Base-by-base conservation (phyloP, 2,113 vertebrate genomes). In the Trichechus manatus region DNA sequence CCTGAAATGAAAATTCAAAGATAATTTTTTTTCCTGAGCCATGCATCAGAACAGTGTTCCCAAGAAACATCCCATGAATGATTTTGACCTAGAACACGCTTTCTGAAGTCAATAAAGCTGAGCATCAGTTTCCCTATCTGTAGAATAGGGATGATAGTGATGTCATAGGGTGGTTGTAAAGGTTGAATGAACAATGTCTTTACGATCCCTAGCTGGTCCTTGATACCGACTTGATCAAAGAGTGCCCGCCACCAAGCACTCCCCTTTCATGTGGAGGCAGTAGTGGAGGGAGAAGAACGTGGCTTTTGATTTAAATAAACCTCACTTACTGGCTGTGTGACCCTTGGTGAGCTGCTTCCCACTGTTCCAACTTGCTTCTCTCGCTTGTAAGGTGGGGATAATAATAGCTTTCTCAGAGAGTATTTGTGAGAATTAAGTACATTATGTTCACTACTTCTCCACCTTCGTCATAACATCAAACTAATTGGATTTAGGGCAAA, bases 1-100 rank as follows among this genome's bases (percentile, higher is more conserved):
- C 39, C 50, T 70, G 78, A 93, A 89, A 84, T n/a, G 4, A 84
- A 89, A 93, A 93, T 63, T 22, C 56, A 59, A 66, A 89, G 22
- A 50, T 4, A 33, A 3, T 63, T 56, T 70, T 66, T 87, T 89
- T 44, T n/a, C 47, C 66, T 44, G 66, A 86, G 66, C 19, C 61
- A 66, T 0, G 5, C 70, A 72, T 72, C 33, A 50, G 61, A 95
- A 74, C 50, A 85, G 42, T 70, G 75, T 87, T 66, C 81, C 14
- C 39, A 29, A 63, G 82, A 95, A 91, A 82, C 0, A 79, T 17
- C 63, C 70, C 47, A 0, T 14, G 33, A 89, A 47, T 36, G 68
- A 22, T 47, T 68, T 23, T 72, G 68, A 80, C 56, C 91, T 79
- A 59, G 39, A 64, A 36, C 3, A 0, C 5, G 31, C n/a, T 47